Evolutionary conservation across 2,797 vertebrate species (phyloP).

Genomic region (Iguana delicatissima): DNA sequence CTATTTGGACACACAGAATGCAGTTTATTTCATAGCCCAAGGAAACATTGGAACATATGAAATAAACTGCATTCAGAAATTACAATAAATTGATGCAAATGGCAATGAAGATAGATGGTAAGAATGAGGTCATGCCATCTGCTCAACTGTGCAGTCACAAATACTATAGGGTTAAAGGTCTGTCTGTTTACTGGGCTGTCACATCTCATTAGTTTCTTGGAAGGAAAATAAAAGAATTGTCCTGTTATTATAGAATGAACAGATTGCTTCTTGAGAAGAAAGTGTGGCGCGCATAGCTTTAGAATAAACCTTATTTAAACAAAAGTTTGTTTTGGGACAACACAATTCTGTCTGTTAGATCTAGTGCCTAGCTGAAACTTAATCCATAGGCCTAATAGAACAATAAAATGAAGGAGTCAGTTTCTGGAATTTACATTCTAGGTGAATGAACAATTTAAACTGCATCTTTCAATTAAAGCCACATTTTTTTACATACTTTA

Average conservation of each 20-base stretch:
- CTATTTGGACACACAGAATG: background rate
- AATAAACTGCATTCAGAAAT: background rate
- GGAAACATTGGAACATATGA: no score
- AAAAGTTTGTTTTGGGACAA: slow-evolving; percentile 47
- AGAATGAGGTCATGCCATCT: background rate
- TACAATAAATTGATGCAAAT: background rate
- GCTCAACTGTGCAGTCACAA: slow-evolving; percentile 30
- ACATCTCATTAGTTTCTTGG: slow-evolving; percentile 28
- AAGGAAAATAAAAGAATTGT: slow-evolving; percentile 33
- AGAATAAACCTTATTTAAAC: slow-evolving; percentile 43
- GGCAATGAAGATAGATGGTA: background rate
- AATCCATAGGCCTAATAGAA: slow-evolving; percentile 47
- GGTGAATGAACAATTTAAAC: slow-evolving; percentile 17
- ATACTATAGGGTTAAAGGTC: slow-evolving; percentile 1
- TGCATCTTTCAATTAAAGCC: background rate
- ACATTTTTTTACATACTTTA: slow-evolving; percentile 15
- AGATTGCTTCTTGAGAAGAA: slow-evolving; percentile 24
- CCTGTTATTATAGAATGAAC: slow-evolving; percentile 28
- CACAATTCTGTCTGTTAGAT: slow-evolving; percentile 47
- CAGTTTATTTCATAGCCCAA: no score
- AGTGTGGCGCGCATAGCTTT: slow-evolving; percentile 32
- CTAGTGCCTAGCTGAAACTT: slow-evolving; percentile 55
- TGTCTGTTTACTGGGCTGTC: slow-evolving; percentile 27
- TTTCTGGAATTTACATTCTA: slow-evolving; percentile 18
- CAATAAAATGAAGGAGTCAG: slow-evolving; percentile 40